phyloP scores from a whole-genome alignment of 2,888 invertebrate species.

The Petrolisthes cinctipes region DNA sequence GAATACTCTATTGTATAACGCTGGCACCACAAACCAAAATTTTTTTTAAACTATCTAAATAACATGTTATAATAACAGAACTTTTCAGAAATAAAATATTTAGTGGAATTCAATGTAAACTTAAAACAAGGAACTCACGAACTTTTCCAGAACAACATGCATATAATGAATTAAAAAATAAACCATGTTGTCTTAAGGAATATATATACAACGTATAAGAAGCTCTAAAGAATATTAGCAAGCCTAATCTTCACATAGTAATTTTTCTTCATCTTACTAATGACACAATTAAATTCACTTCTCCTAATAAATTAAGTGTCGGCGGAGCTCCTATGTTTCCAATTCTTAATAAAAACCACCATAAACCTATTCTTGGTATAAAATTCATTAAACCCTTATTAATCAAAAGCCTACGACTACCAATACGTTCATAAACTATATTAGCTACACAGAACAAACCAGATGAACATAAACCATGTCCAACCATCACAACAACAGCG shows the following conservation, averaged over 20 bases:
- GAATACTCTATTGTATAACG: no score
- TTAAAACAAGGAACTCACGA: no score
- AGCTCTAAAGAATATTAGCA: conserved; percentile 78
- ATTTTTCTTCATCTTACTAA: conserved; percentile 73
- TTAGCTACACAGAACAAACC: conserved; percentile 46
- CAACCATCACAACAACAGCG: conserved; percentile 10
- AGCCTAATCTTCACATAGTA: conserved; percentile 74
- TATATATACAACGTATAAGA: conserved; percentile 78
- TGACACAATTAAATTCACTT: conserved; percentile 77
- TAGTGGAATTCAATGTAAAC: no score
- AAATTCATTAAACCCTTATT: conserved; percentile 77
- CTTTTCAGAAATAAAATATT: no score
- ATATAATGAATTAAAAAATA: no score
- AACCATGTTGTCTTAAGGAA: no score
- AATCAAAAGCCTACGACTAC: conserved; percentile 75
- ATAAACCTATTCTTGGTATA: conserved; percentile 75
- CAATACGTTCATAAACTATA: conserved; percentile 41
- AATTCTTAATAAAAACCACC: conserved; percentile 78
- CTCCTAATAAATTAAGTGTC: conserved; percentile 78
- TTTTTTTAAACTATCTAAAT: no score
- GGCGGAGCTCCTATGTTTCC: conserved; percentile 79
- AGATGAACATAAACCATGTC: conserved; percentile 39
- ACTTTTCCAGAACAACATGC: no score
- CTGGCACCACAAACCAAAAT: no score
- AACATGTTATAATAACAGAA: no score